Base-by-base conservation (phyloP, 2,888 invertebrate species). In the Azorinus chamasolen region DNA sequence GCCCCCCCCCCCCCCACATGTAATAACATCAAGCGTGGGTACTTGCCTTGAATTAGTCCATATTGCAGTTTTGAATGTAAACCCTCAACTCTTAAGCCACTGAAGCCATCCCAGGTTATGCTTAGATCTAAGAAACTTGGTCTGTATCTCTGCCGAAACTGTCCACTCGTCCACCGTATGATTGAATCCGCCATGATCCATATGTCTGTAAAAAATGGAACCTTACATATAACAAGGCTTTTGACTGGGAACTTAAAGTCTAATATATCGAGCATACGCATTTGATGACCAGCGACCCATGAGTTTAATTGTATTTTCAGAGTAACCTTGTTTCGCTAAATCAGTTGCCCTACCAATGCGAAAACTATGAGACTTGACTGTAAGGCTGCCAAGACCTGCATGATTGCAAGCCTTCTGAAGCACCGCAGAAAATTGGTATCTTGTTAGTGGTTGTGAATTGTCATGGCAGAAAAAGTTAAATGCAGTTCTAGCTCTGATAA, bases 351-450 rank as follows among this genome's bases (percentile, higher is more conserved):
- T 20, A 27, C 65, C 73, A 66, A 73, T 66, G 3, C 61, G 45
- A 27, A 73, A 73, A 48, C 61, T 73, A 18, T 66, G 65, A 6
- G 61, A n/a, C 2, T 39, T 14, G 22, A 24, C 20, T 39, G 20
- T 25, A 12, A n/a, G 14, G 2, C 43, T 10, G 1, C 8, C 8
- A 12, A 24, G 2, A 0, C 74, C 62, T 25, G 27, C 37, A 3
- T 43, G 37, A 22, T 24, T 20, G 6, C 37, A 54, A 14, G 54
- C 50, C 66, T 61, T 61, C 2, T 46, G 24, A 3, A 72, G 32
- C 1, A 72, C 65, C 24, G 54, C 59, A 22, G 54, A 54, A 55
- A 73, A 73, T 18, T 73, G 73, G n/a, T 53, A 70, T 32, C 61
- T 62, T 22, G 46, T 62, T 14, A 54, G 27, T n/a, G 69, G 53